These are phyloP conservation scores for Sebastes dallii DNA, from an alignment of 2,797 vertebrate genomes.

Conservation along the genomic window DNA sequence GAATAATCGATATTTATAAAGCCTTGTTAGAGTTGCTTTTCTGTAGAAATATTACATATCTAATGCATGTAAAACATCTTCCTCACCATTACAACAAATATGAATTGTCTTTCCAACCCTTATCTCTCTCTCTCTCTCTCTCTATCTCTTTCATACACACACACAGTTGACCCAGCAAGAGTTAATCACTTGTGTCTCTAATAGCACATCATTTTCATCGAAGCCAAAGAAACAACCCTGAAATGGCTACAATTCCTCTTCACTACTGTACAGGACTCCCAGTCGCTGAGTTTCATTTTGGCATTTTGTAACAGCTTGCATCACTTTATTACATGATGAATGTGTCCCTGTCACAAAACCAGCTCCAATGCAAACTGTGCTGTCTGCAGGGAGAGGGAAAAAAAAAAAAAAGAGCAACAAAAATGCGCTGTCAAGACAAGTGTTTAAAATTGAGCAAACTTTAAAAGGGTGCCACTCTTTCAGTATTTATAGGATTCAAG, in stretches of 20 bases:
- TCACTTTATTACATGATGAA: conserved; percentile 81
- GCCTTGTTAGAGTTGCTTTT: background rate
- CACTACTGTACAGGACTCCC: conserved; percentile 30
- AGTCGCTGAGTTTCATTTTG: conserved; percentile 64
- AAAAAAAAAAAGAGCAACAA: conserved; percentile 24
- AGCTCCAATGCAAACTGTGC: conserved; percentile 71
- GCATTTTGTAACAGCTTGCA: conserved; percentile 65
- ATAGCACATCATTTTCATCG: conserved; percentile 43
- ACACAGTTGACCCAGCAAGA: conserved; percentile 7
- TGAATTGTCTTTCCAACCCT: background rate
- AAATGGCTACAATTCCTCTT: conserved; percentile 53
- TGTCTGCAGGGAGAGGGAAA: conserved; percentile 30
- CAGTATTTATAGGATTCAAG: conserved; percentile 69
- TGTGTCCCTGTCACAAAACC: conserved; percentile 73
- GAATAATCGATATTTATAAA: background rate
- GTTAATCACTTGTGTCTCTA: conserved; percentile 40
- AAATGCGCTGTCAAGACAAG: conserved; percentile 64
- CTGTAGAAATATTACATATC: background rate
- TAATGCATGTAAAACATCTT: background rate
- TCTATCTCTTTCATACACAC: background rate
- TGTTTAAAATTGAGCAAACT: conserved; percentile 64
- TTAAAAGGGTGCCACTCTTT: conserved; percentile 63
- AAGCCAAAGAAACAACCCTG: conserved; percentile 39
- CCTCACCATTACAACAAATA: background rate
- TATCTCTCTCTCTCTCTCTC: background rate